A percentile compares a stretch with the other conserved stretches of the same genome.
These are phyloP conservation scores for Haliaeetus leucogaster DNA, from an alignment of 2,113 vertebrate genomes.

Conservation along the genomic window DNA sequence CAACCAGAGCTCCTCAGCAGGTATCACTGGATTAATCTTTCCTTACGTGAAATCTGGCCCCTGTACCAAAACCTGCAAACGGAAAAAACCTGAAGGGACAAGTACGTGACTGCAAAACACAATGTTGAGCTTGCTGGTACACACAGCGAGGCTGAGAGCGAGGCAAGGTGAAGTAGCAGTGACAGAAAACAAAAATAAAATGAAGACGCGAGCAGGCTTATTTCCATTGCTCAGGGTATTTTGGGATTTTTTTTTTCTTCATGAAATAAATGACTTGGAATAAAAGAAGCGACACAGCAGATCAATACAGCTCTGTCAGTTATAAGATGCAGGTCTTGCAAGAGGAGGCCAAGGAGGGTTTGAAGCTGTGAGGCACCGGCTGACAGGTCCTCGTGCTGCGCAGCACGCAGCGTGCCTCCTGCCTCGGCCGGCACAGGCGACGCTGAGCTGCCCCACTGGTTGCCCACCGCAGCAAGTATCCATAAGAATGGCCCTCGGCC, in stretches of 20 bases:
- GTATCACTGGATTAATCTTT: not conserved
- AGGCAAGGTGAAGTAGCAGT: not conserved
- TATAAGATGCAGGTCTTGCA: not conserved
- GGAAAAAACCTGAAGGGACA: not conserved
- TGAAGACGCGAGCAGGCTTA: not conserved
- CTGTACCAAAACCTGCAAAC: not conserved
- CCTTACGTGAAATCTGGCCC: not conserved
- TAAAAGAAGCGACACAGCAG: not conserved
- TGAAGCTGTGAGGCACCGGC: not conserved
- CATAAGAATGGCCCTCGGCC: not conserved
- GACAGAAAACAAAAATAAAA: not conserved
- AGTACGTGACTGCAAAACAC: not conserved
- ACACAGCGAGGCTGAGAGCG: not conserved
- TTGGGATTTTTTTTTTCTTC: not conserved
- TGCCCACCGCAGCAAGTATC: not conserved
- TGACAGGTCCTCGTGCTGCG: not conserved
- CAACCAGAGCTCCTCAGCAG: not conserved
- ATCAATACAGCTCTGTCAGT: not conserved
- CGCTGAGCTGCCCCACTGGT: not conserved
- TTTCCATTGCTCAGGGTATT: not conserved
- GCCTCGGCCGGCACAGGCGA: not conserved
- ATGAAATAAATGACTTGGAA: not conserved
- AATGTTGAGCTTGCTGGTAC: not conserved
- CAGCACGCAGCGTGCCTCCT: not conserved
- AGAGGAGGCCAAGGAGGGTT: not conserved